Percentiles rank a stretch among this genome's conserved stretches.
These are phyloP conservation scores for Lasioglossum oenotherae DNA, from an alignment of 2,888 invertebrate genomes.

Conservation along the genomic window DNA sequence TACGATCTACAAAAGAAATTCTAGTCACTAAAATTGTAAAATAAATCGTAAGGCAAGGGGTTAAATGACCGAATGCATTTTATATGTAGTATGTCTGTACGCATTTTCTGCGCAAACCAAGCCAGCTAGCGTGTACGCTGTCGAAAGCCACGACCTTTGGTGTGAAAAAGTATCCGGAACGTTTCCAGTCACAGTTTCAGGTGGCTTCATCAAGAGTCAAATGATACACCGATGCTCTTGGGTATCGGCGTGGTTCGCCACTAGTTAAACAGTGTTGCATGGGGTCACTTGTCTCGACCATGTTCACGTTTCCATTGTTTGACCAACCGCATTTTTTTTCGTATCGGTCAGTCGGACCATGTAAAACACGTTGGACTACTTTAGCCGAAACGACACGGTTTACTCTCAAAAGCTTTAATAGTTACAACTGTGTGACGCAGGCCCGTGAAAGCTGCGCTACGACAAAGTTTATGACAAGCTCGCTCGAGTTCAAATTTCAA, in stretches of 20 bases:
- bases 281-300: background rate
- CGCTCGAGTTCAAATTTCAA: slow-evolving; percentile 5
- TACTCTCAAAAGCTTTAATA: slow-evolving; percentile 4
- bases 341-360: background rate
- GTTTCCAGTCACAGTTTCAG: background rate
- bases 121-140: background rate
- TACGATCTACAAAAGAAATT: no score
- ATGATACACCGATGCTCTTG: background rate
- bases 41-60: no score
- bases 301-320: background rate
- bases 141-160: background rate
- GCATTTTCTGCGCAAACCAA: no score
- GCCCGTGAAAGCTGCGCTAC: background rate
- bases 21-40: no score
- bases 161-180: background rate
- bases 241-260: background rate
- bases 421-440: slow-evolving; percentile 18
- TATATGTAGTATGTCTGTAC: background rate
- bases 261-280: background rate
- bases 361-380: slow-evolving; percentile 10
- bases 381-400: background rate
- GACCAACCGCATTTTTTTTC: background rate
- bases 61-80: background rate
- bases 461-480: slow-evolving; percentile 12
- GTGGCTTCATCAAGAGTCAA: background rate